Conservation (phyloP, 2,113 vertebrate species). For the Spermophilus dauricus region DNA sequence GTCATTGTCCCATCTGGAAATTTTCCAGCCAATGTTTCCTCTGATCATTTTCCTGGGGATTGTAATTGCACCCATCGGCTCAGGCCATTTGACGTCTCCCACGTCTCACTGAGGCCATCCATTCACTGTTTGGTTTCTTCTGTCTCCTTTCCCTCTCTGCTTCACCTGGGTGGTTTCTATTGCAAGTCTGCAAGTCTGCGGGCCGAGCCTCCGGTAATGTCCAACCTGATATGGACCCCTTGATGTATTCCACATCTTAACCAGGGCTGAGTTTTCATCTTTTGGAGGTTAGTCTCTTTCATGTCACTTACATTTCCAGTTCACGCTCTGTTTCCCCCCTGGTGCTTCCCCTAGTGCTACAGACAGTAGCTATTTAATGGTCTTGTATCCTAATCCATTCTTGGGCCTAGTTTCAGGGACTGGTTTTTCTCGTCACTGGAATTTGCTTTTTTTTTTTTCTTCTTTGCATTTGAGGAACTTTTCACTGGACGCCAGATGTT, state of each 20-base stretch:
- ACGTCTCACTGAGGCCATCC: neutral
- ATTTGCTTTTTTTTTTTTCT: neutral
- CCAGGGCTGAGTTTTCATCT: neutral
- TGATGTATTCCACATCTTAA: rapidly evolving
- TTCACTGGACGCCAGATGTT: rapidly evolving
- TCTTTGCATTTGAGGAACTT: neutral
- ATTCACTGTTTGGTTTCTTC: rapidly evolving
- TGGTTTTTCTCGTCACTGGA: rapidly evolving
- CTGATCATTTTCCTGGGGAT: neutral
- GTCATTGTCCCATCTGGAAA: neutral
- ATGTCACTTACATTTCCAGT: neutral
- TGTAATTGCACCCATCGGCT: rapidly evolving
- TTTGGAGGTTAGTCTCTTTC: neutral
- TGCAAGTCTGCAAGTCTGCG: rapidly evolving
- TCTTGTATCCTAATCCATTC: neutral
- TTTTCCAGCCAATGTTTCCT: neutral
- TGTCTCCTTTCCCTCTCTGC: rapidly evolving
- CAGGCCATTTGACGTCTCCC: neutral
- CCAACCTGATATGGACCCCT: rapidly evolving
- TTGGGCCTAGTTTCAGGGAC: rapidly evolving
- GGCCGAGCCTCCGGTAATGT: rapidly evolving
- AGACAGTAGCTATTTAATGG: rapidly evolving
- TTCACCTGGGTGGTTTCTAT: rapidly evolving
- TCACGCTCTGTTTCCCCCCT: neutral
- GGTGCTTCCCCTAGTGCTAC: rapidly evolving